Base-by-base conservation (phyloP, 2,888 invertebrate species). In the Hetaerina titia region DNA sequence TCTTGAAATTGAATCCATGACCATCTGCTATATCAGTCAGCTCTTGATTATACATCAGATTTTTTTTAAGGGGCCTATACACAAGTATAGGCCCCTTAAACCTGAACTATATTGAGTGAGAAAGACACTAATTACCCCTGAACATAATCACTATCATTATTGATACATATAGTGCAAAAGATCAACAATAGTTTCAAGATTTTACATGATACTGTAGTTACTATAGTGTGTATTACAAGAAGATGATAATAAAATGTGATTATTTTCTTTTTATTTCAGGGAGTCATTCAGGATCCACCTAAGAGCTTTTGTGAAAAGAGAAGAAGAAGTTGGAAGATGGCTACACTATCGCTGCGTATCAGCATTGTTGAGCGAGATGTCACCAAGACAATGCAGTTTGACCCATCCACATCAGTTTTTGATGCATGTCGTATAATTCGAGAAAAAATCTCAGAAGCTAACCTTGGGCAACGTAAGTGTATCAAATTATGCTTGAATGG, bases 331-430 rank as follows among this genome's bases (percentile, higher is more conserved):
- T 45, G 64, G 69, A 92, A 92, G n/a, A 98, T 98, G 98, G 98
- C 98, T 96, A 97, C 97, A 94, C 97, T 99, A 96, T 98, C 99
- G 95, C 97, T 99, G 96, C 98, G 98, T 97, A 98, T 99, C 97
- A 98, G 98, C 96, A 98, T 99, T 96, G 98, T 98, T 96, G 98
- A 98, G 96, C 98, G 98, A 96, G 98, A 98, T 97, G 98, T 99
- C 96, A 99, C 99, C 96, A 99, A 99, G 97, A 99, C 99, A 96
- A 99, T 99, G 97, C 99, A 99, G 97, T 99, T 99, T 97, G 99
- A 99, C 97, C 99, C 99, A 81, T 98, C 98, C 96, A 99, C 98
- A 95, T 98, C 99, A 95, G 98, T 99, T 95, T 99, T 98, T 97
- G 99, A 99, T 97, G 99, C 99, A 94, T 99, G 99, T 97, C 98